A percentile compares a stretch with the other conserved stretches of the same genome.
Evolutionary conservation across 2,113 vertebrate genomes (phyloP).

Genomic region (Callopanchax toddi): DNA sequence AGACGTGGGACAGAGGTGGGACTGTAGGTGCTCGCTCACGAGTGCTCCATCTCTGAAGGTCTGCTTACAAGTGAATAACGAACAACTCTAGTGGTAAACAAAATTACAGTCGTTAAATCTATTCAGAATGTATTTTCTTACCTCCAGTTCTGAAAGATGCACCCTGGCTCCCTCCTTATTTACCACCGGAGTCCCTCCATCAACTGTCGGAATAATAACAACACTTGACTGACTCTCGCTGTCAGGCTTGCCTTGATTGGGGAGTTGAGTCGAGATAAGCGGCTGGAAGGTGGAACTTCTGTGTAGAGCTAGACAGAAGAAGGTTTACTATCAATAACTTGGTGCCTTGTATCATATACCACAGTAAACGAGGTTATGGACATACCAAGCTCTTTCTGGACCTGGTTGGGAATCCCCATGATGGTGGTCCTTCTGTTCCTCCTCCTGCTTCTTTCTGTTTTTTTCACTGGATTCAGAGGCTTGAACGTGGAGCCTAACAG

Average conservation of each 20-base stretch:
- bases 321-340: constrained; percentile 3
- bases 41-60: constrained; percentile 71
- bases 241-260: constrained; percentile 49
- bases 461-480: constrained; percentile 88
- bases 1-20: constrained; percentile 68
- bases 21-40: constrained; percentile 82
- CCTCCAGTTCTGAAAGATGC: constrained; percentile 79
- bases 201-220: constrained; percentile 86
- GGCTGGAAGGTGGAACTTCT: constrained; percentile 67
- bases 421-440: constrained; percentile 90
- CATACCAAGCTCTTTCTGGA: constrained; percentile 94
- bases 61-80: constrained; percentile 29
- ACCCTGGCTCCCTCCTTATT: constrained; percentile 81
- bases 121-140: not conserved
- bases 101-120: not conserved
- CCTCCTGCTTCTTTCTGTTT: constrained; percentile 78
- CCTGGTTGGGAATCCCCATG: constrained; percentile 93
- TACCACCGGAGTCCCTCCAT: constrained; percentile 75
- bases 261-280: constrained; percentile 41
- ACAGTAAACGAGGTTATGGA: not conserved
- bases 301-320: constrained; percentile 65
- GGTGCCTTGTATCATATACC: not conserved
- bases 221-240: constrained; percentile 56
- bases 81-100: not conserved
- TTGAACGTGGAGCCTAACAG: constrained; percentile 92